These are phyloP conservation scores for Penaeus monodon DNA, from an alignment of 2,888 invertebrate genomes.

Conservation along the genomic window DNA sequence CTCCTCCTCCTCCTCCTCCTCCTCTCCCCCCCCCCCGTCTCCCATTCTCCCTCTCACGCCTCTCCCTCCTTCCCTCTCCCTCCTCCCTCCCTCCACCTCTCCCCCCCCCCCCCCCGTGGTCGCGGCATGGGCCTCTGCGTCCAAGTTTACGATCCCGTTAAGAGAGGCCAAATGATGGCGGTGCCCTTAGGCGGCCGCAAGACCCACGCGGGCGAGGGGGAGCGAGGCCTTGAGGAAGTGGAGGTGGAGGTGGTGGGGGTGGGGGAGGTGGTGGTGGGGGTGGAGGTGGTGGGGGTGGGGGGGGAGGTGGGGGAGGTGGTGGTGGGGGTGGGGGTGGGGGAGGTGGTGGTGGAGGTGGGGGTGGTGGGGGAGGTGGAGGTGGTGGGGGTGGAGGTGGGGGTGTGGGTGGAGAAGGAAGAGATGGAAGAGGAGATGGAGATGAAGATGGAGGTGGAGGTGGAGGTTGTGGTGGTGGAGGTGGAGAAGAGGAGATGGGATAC, in stretches of 20 bases:
- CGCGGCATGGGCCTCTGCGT: background rate
- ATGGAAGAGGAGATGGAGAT: background rate
- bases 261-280: background rate
- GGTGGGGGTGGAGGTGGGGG: too few relatives aligned
- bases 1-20: background rate
- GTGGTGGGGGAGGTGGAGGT: background rate
- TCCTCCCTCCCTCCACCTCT: background rate
- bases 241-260: background rate
- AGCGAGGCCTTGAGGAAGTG: background rate
- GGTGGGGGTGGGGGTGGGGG: background rate
- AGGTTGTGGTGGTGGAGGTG: too few relatives aligned
- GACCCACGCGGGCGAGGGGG: conserved; percentile 4
- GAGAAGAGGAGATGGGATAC: background rate
- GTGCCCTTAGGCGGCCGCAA: conserved; percentile 39
- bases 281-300: background rate
- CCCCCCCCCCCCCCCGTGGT: conserved; percentile 4
- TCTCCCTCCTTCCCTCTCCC: background rate
- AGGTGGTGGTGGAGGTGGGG: background rate
- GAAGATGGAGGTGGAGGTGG: background rate
- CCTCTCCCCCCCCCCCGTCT: background rate
- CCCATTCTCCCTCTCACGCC: background rate
- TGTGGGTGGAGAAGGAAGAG: conserved; percentile 11
- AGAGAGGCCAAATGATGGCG: conserved; percentile 47
- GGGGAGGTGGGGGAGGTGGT: background rate
- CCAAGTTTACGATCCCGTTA: conserved; percentile 46